Conservation (phyloP, 2,113 vertebrate genomes). For the Beaufortia kweichowensis region DNA sequence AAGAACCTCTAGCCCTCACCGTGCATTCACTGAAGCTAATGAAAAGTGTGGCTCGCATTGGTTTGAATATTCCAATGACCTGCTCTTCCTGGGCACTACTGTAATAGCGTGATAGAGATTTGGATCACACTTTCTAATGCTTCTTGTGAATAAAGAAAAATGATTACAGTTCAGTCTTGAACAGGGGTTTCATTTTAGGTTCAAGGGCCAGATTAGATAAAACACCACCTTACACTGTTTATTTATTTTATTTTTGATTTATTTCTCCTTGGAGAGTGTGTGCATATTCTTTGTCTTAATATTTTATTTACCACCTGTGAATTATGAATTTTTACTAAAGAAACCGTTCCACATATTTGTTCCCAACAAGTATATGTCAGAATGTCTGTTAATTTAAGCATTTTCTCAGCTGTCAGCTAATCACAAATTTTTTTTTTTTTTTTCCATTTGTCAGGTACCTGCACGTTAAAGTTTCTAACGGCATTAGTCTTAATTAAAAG, state of each 20-base stretch:
- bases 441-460: slow-evolving; percentile 1
- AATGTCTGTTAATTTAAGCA: too few relatives aligned
- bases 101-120: not conserved
- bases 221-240: not conserved
- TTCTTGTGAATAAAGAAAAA: not conserved
- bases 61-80: slow-evolving; percentile 17
- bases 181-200: not conserved
- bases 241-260: not conserved
- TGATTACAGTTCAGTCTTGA: slow-evolving; percentile 11
- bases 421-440: not conserved
- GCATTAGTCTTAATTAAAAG: slow-evolving; percentile 18
- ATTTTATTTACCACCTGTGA: too few relatives aligned
- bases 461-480: slow-evolving; percentile 7
- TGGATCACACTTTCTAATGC: not conserved
- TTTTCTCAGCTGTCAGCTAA: not conserved
- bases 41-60: not conserved
- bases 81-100: not conserved
- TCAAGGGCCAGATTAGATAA: not conserved
- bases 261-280: not conserved
- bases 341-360: too few relatives aligned
- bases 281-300: too few relatives aligned
- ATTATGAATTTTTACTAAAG: too few relatives aligned
- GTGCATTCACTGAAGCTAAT: not conserved
- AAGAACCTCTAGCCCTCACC: not conserved
- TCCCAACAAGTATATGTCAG: too few relatives aligned